Evolutionary conservation across 2,888 invertebrate species (phyloP).

Genomic region (Pristionchus maxplancki): DNA sequence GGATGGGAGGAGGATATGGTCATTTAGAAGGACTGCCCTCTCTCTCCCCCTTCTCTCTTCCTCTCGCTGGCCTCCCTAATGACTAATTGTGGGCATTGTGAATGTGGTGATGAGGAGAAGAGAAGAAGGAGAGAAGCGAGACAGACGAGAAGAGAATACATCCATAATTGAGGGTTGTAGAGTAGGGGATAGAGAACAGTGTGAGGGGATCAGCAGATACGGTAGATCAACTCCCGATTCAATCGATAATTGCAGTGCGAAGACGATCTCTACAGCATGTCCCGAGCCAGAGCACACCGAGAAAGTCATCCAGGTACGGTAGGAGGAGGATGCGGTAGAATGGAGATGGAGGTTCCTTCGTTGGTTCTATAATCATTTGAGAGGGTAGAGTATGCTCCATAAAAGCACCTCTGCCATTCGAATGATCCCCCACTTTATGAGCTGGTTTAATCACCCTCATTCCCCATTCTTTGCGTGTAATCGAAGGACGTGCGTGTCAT

Average conservation of each 20-base stretch:
- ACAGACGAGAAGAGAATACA: neutral
- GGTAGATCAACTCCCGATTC: neutral
- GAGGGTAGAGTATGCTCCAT: neutral
- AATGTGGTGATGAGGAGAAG: slow-evolving; percentile 29
- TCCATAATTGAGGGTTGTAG: slow-evolving; percentile 5
- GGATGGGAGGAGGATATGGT: slow-evolving; percentile 1
- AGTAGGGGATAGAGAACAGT: neutral
- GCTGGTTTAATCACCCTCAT: neutral
- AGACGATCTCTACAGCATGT: slow-evolving; percentile 91
- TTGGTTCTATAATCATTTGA: neutral
- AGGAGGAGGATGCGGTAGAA: neutral
- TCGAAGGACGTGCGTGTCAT: neutral
- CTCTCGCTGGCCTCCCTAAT: slow-evolving; percentile 19
- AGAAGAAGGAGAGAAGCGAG: neutral
- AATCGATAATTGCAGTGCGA: slow-evolving; percentile 84
- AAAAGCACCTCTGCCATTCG: neutral
- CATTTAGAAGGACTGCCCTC: neutral
- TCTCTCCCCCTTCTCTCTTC: neutral
- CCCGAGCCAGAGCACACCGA: slow-evolving; percentile 89
- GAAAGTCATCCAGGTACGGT: slow-evolving; percentile 78
- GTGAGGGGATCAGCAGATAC: slow-evolving; percentile 2
- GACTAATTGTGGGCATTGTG: slow-evolving; percentile 43
- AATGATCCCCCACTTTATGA: slow-evolving; percentile 23
- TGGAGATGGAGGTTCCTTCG: neutral
- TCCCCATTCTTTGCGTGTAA: neutral